phyloP scores from a whole-genome alignment of 2,797 vertebrate genomes.

The Heterohyrax brucei region DNA sequence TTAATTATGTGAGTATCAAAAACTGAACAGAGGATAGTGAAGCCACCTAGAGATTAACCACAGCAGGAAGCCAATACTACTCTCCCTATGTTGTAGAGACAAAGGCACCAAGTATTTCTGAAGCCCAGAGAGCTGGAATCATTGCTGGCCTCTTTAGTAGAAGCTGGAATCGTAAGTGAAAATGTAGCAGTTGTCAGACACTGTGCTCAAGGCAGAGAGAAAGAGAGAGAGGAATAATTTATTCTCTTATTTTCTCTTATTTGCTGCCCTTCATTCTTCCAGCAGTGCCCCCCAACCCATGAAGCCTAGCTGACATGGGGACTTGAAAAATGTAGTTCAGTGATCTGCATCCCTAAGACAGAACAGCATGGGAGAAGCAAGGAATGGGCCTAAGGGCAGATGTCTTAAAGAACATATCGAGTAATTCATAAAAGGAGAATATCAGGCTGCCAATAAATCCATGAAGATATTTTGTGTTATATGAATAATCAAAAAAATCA shows the following conservation, averaged over 20 bases:
- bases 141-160: not conserved
- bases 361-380: no score
- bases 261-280: no score
- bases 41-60: fast-evolving
- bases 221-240: not conserved
- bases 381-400: no score
- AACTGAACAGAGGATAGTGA: not conserved
- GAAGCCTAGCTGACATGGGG: no score
- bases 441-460: not conserved
- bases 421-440: not conserved
- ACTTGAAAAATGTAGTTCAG: no score
- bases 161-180: not conserved
- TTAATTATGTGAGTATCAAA: not conserved
- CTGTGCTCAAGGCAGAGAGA: not conserved
- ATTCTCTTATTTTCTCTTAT: not conserved
- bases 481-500: no score
- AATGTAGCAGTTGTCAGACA: no score
- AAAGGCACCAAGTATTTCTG: not conserved
- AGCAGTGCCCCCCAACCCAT: no score
- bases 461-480: not conserved
- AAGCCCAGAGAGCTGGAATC: not conserved
- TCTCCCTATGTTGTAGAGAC: not conserved
- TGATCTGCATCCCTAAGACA: no score
- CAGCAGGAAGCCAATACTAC: not conserved
- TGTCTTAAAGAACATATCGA: not conserved